Conservation (phyloP, 1,140 invertebrate genomes). For the Lordiphosa clarofinis region DNA sequence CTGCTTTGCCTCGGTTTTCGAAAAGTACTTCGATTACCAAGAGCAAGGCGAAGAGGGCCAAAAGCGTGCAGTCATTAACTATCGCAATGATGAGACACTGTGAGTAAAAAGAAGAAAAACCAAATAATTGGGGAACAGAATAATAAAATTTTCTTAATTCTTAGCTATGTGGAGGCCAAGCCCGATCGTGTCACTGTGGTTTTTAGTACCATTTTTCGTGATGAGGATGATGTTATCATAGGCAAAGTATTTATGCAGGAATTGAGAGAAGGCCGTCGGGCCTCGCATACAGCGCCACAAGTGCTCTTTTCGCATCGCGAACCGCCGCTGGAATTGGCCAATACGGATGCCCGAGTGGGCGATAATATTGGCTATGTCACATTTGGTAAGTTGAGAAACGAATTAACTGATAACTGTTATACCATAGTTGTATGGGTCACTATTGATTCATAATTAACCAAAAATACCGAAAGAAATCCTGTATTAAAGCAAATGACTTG, state of each 20-base stretch:
- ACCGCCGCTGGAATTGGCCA: constrained; percentile 96
- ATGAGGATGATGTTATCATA: constrained; percentile 98
- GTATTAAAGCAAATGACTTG: no score
- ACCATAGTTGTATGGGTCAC: no score
- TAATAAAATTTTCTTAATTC: neutral
- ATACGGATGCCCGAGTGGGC: constrained; percentile 95
- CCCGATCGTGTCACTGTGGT: constrained; percentile 99
- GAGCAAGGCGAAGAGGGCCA: constrained; percentile 93
- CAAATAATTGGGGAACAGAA: neutral
- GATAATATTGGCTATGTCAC: constrained; percentile 99
- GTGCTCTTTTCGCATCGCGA: constrained; percentile 97
- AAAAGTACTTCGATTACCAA: constrained; percentile 99
- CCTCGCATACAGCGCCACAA: constrained; percentile 96
- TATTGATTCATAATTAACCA: no score
- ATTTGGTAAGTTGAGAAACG: constrained; percentile 87
- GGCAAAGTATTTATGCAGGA: constrained; percentile 99
- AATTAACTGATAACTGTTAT: no score
- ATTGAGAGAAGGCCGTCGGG: constrained; percentile 97
- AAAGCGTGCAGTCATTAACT: constrained; percentile 98
- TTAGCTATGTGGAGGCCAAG: constrained; percentile 97
- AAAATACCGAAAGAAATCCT: no score
- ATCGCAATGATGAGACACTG: constrained; percentile 99
- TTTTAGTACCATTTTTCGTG: constrained; percentile 99
- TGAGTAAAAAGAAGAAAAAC: constrained; percentile 81
- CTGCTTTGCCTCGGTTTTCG: constrained; percentile 99